Conservation (phyloP, 2,797 vertebrate genomes). For the Poeciliopsis paucimaculata region DNA sequence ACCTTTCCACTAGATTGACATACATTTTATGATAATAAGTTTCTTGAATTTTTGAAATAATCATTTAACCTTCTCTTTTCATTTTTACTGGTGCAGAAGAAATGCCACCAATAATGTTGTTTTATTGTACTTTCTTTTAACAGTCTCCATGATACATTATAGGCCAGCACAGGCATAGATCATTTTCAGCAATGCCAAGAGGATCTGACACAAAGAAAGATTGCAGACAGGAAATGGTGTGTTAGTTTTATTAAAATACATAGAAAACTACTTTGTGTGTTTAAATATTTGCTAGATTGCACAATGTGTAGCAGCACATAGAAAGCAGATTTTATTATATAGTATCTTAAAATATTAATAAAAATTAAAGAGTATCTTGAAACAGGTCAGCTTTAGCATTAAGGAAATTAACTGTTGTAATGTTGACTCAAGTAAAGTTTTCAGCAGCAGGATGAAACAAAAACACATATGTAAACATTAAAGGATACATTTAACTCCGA, state of each 20-base stretch:
- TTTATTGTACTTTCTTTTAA: slow-evolving; percentile 58
- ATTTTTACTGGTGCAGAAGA: slow-evolving; percentile 4
- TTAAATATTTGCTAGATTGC: slow-evolving; percentile 81
- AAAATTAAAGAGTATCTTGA: slow-evolving; percentile 63
- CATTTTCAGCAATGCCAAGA: slow-evolving; percentile 61
- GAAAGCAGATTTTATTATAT: slow-evolving; percentile 72
- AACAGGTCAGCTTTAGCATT: slow-evolving; percentile 54
- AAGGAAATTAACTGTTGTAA: slow-evolving; percentile 44
- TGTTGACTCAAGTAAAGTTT: slow-evolving; percentile 51
- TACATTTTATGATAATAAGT: not conserved
- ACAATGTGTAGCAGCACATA: slow-evolving; percentile 83
- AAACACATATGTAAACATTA: slow-evolving; percentile 61
- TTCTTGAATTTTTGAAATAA: slow-evolving; percentile 7
- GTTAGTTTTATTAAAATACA: slow-evolving; percentile 91
- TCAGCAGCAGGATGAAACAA: slow-evolving; percentile 64
- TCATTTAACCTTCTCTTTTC: slow-evolving; percentile 4
- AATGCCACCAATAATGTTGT: slow-evolving; percentile 24
- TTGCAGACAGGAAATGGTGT: slow-evolving; percentile 83
- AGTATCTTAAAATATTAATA: slow-evolving; percentile 72
- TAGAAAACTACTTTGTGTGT: slow-evolving; percentile 87
- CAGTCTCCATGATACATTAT: slow-evolving; percentile 48
- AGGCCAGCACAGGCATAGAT: slow-evolving; percentile 42
- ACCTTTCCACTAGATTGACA: not conserved
- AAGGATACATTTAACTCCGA: slow-evolving; percentile 61
- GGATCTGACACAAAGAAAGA: slow-evolving; percentile 79